Evolutionary conservation across 2,888 invertebrate genomes (phyloP).

Genomic region (Saturnia pavonia): DNA sequence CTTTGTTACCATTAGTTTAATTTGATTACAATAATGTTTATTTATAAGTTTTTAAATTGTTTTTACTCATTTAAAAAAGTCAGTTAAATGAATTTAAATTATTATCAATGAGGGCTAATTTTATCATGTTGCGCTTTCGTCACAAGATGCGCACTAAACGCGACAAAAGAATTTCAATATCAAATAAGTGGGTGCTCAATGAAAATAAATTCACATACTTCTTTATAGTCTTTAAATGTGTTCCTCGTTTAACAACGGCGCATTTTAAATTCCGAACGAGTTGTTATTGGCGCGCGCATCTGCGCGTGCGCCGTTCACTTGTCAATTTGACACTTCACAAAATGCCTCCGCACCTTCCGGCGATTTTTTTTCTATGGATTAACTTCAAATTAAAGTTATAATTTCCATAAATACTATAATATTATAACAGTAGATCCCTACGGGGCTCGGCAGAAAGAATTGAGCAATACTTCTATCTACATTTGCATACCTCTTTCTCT

Average conservation of each 20-base stretch:
- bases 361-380: constrained; percentile 33
- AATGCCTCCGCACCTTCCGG: constrained; percentile 50
- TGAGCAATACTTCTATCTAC: no score
- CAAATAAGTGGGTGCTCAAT: background rate
- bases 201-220: background rate
- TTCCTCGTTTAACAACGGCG: constrained; percentile 24
- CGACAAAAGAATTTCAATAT: background rate
- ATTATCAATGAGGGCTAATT: no score
- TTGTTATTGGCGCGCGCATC: constrained; percentile 52
- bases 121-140: no score
- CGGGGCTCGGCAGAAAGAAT: no score
- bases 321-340: constrained; percentile 74
- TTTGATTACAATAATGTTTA: no score
- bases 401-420: constrained; percentile 16
- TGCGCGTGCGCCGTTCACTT: constrained; percentile 57
- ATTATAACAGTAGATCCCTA: no score
- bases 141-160: no score
- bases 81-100: no score
- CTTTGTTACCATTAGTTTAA: no score
- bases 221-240: constrained; percentile 1
- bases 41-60: no score
- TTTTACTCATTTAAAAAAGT: no score
- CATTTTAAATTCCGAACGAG: constrained; percentile 55
- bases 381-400: constrained; percentile 27
- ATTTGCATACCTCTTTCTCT: no score